Base-by-base conservation (phyloP, 2,888 invertebrate species). In the Pheosia gnoma region DNA sequence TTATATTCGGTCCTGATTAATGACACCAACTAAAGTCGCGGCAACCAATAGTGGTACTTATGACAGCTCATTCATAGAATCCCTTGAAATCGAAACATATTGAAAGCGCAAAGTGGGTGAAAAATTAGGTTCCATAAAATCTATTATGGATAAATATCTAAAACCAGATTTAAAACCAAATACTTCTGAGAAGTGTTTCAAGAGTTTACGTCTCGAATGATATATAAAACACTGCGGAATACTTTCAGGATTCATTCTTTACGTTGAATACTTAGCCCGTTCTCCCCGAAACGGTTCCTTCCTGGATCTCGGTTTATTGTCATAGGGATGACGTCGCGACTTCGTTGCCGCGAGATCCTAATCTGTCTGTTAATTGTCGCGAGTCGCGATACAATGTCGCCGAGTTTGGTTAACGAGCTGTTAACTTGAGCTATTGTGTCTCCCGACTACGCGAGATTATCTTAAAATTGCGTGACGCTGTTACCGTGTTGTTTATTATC, bases 331-430 rank as follows among this genome's bases (percentile, higher is more conserved):
- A 83, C 81, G 77, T 75, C 69, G 82, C 25, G 25, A 25, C 25
- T 25, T 25, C 25, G 25, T 25, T 25, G 25, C 25, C 25, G 25
- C 82, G 76, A 81, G 83, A 85, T 88, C 81, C 83, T 84, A 85
- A 89, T 90, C 88, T 84, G 73, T 71, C 74, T 78, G 80, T 81
- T 89, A 89, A 91, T 89, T 86, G 87, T 88, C 80, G 79, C 55
- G 55, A 81, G 82, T 88, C 80, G 79, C 55, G 38, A 81, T 82
- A 83, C 83, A 79, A 78, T 77, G 78, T 77, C 78, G 75, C 80
- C 66, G 75, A 77, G 79, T 82, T 79, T 80, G 82, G 77, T 84
- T 85, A 88, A 89, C 87, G 88, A 89, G 81, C 87, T 86, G 87
- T 86, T 87, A 86, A 88, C 80, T 87, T 83, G 79, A 82, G 79